Conservation (phyloP, 2,113 vertebrate genomes). For the Ascaphus truei region DNA sequence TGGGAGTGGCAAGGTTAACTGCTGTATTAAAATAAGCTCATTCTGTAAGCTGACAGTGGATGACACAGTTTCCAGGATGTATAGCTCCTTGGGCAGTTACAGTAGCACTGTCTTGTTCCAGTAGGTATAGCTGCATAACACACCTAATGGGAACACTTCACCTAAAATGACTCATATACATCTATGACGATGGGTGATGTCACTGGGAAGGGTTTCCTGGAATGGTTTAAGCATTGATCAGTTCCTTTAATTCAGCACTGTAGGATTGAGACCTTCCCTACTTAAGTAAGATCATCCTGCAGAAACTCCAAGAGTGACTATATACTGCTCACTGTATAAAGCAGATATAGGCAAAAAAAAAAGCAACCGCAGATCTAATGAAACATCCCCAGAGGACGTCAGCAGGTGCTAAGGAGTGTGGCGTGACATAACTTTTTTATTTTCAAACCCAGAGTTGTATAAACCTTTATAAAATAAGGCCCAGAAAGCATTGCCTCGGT, state of each 20-base stretch:
- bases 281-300: too few species aligned
- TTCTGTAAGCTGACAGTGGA: neutral
- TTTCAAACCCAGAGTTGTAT: too few species aligned
- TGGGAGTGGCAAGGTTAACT: too few species aligned
- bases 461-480: too few species aligned
- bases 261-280: neutral
- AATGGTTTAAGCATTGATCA: neutral
- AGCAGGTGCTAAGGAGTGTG: too few species aligned
- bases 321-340: too few species aligned
- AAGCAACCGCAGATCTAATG: too few species aligned
- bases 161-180: constrained; percentile 5
- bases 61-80: neutral
- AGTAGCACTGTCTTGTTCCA: neutral
- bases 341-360: too few species aligned
- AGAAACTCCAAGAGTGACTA: too few species aligned
- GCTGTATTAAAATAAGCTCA: neutral
- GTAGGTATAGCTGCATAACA: neutral
- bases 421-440: too few species aligned
- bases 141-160: neutral
- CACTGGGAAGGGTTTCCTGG: neutral
- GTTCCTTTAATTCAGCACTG: neutral
- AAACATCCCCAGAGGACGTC: too few species aligned
- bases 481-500: too few species aligned
- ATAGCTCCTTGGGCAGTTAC: neutral
- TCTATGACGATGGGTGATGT: neutral